Evolutionary conservation across 35 echinoderm and acorn worm genomes (phyloP).

Genomic region (Ophiothrix spiculata): DNA sequence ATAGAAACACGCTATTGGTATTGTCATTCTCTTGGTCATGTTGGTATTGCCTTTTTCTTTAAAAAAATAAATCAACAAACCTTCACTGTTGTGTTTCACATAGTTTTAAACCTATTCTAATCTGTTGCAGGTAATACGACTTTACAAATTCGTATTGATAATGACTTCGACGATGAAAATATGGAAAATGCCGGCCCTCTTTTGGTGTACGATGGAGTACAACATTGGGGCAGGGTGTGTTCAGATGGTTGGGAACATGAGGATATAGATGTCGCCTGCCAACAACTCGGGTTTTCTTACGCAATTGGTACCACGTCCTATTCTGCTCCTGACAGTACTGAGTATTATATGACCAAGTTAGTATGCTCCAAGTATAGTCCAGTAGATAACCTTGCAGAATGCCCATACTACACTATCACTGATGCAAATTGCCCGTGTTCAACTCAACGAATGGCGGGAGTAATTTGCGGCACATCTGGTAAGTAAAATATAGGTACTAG

Average conservation of each 20-base stretch:
- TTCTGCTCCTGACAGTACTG: neutral
- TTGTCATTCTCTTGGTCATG: too few relatives aligned
- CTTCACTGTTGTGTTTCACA: too few relatives aligned
- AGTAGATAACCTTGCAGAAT: neutral
- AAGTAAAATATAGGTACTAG: too few relatives aligned
- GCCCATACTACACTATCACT: neutral
- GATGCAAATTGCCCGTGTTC: too few relatives aligned
- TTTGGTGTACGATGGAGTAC: neutral
- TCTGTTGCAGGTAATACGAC: neutral
- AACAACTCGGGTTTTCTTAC: neutral
- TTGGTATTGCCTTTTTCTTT: too few relatives aligned
- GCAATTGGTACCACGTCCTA: neutral
- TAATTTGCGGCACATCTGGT: too few relatives aligned
- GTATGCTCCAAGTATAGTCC: neutral
- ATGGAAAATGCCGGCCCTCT: neutral
- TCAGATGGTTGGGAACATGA: neutral
- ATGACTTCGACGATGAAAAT: neutral
- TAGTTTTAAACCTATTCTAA: neutral
- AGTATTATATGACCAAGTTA: neutral
- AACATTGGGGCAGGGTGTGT: neutral
- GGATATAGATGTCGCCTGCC: neutral
- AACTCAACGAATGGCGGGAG: too few relatives aligned
- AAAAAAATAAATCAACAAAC: too few relatives aligned
- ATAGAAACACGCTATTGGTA: too few relatives aligned
- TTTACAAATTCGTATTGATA: neutral